Base-by-base conservation (phyloP, 2,113 vertebrate genomes). In the Symphodus melops region DNA sequence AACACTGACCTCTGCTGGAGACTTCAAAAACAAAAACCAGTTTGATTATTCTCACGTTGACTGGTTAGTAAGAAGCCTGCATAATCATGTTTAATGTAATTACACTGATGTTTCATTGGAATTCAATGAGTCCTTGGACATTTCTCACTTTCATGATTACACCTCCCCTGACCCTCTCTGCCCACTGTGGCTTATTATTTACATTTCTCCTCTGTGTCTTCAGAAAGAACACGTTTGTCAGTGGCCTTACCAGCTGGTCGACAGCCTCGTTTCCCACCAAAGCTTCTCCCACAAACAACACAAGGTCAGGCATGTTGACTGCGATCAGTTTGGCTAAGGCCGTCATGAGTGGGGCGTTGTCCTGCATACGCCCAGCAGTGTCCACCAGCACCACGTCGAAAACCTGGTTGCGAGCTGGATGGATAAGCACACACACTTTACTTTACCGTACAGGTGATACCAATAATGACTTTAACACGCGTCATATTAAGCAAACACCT, bases 341-440 rank as follows among this genome's bases (percentile, higher is more conserved):
- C 0, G 96, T 97, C 98, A 99, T 99, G 75, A 99, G 86, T 4
- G 98, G 98, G 7, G 95, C 95, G 0, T 99, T 99, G 94, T 99
- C 98, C 92, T 99, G 98, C 98, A 99, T 99, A 61, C 98, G 97
- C 63, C 98, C 98, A 0, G 98, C 98, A 0, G 98, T 99, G 92
- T 99, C 98, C 93, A 99, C 97, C 94, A 99, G 91, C 61, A 99
- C 98, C 92, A 99, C 98, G 0, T 99, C 97, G 23, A 98, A 98
- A 17, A 89, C 93, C 91, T 99, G 98, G 89, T 98, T 97, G 12
- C 97, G 96, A 53, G 98, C 98, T 99, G 82, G 0, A 68, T 62
- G 9, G 20, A 41, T 21, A 5, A 16, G 46, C n/a, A n/a, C n/a
- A 42, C 6, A 13, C 6, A 9, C 53, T 14, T 21, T 14, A 63